phyloP scores from a whole-genome alignment of 2,113 vertebrate species.

The Pteropus alecto region DNA sequence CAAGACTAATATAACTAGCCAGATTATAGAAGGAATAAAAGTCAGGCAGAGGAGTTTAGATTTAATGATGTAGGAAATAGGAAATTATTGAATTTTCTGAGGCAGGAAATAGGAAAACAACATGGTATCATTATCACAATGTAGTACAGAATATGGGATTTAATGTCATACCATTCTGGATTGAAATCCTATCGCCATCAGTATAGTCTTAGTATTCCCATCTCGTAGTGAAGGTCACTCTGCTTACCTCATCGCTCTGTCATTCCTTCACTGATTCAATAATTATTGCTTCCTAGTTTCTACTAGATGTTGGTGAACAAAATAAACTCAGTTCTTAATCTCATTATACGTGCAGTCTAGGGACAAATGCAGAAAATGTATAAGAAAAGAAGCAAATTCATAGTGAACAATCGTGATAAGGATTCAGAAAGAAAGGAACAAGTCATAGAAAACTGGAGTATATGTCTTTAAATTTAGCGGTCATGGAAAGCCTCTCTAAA shows the following conservation, averaged over 20 bases:
- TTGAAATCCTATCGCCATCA: background rate
- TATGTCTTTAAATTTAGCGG: background rate
- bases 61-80: constrained; percentile 55
- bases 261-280: background rate
- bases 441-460: background rate
- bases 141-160: background rate
- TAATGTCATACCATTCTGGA: background rate
- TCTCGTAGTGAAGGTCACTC: background rate
- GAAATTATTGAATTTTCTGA: constrained; percentile 54
- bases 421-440: background rate
- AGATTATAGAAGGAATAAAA: constrained; percentile 10
- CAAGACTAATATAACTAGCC: background rate
- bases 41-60: constrained; percentile 11
- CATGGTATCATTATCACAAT: background rate
- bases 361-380: background rate
- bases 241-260: background rate
- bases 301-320: background rate
- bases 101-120: constrained; percentile 40
- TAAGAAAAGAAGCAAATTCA: background rate
- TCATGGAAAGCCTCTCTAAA: background rate
- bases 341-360: background rate
- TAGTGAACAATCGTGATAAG: background rate
- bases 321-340: background rate
- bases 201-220: background rate
- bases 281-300: background rate